Conservation (phyloP, 2,113 vertebrate genomes). For the Lycaon pictus region DNA sequence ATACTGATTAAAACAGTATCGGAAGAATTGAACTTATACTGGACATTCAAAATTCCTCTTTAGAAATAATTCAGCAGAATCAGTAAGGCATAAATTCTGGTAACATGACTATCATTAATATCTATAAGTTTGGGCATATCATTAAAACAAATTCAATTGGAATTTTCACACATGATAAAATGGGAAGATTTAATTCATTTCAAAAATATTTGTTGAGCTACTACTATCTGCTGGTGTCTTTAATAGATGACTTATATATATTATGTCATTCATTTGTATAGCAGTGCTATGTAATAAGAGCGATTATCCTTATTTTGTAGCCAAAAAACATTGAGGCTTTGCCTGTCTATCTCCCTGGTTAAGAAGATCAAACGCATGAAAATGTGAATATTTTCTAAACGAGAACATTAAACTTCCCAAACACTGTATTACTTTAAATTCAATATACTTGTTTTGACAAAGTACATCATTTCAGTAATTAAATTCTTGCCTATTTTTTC, state of each 20-base stretch:
- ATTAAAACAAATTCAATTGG: background rate
- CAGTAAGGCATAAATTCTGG: background rate
- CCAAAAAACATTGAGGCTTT: background rate
- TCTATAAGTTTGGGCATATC: background rate
- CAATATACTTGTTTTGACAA: conserved; percentile 3
- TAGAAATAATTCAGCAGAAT: conserved; percentile 33
- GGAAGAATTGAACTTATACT: background rate
- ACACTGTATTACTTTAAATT: background rate
- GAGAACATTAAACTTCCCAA: background rate
- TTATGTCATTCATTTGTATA: background rate
- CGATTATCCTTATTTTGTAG: background rate
- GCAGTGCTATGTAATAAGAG: background rate
- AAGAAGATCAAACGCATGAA: background rate
- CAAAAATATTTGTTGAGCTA: background rate
- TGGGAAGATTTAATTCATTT: background rate
- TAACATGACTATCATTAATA: background rate
- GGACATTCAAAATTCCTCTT: conserved; percentile 1
- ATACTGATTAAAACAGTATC: conserved; percentile 34
- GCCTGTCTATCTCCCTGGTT: background rate
- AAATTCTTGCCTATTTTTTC: background rate
- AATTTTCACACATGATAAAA: conserved; percentile 1
- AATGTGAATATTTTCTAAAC: background rate
- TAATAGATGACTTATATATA: background rate
- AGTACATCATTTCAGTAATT: background rate
- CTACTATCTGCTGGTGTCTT: background rate